Conservation (phyloP, 1,140 invertebrate species). For the Gryllus bimaculatus region DNA sequence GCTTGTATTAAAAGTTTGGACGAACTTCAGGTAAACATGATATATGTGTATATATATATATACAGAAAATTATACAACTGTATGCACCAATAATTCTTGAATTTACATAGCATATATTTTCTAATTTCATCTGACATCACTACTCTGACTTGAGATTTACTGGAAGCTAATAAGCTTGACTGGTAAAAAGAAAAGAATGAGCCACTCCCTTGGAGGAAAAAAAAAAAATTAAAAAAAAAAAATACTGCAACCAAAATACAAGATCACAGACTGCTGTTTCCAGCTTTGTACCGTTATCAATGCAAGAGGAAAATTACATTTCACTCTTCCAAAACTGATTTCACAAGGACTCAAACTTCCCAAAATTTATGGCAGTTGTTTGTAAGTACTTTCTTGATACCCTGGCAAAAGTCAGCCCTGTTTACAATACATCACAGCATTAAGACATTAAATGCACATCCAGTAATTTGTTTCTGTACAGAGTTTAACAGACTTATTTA, state of each 20-base stretch:
- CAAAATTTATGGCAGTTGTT: constrained; percentile 19
- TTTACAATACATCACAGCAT: constrained; percentile 18
- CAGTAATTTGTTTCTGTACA: not conserved
- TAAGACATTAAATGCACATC: not conserved
- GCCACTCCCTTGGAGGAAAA: not conserved
- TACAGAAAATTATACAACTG: constrained; percentile 2
- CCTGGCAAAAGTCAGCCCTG: constrained; percentile 21
- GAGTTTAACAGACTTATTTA: constrained; percentile 5
- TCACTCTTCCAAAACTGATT: constrained; percentile 11
- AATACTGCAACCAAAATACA: constrained; percentile 20
- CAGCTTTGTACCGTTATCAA: constrained; percentile 19
- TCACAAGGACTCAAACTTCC: constrained; percentile 9
- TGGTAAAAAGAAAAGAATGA: constrained; percentile 6
- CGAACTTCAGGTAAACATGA: constrained; percentile 4
- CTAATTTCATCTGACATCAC: not conserved
- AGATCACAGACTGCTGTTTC: constrained; percentile 20
- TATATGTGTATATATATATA: constrained; percentile 2
- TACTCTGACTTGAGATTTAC: constrained; percentile 4
- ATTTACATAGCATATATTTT: not conserved
- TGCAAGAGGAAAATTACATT: constrained; percentile 5
- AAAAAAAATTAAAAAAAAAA: constrained; percentile 19
- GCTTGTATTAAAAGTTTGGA: not conserved
- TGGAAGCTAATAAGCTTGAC: constrained; percentile 1
- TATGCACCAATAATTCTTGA: constrained; percentile 5
- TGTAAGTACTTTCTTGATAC: constrained; percentile 15